phyloP scores from a whole-genome alignment of 2,113 vertebrate species.

The Centropus unirufus region DNA sequence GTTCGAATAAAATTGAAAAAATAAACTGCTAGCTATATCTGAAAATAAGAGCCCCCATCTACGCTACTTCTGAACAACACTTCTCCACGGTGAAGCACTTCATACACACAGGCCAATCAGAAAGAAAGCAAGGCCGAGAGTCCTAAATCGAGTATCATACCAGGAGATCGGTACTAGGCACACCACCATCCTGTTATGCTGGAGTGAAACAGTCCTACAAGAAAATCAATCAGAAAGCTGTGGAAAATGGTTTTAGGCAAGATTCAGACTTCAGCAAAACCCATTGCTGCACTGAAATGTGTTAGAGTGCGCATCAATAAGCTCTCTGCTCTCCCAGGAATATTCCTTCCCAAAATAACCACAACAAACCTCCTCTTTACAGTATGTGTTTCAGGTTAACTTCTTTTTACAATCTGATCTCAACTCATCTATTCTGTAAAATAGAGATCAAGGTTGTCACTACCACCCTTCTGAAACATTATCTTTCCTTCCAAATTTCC shows the following conservation, averaged over 20 bases:
- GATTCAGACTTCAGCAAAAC: background rate
- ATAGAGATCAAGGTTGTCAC: background rate
- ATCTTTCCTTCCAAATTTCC: background rate
- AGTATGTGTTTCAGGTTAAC: background rate
- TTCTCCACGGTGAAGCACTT: background rate
- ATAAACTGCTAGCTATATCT: background rate
- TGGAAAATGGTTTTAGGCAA: slow-evolving; percentile 64
- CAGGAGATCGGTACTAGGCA: background rate
- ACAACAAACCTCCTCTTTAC: background rate
- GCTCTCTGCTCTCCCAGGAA: background rate
- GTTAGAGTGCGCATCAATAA: background rate
- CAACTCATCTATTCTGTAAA: background rate
- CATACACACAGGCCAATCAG: background rate
- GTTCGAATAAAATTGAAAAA: background rate
- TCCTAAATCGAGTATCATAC: rapidly evolving
- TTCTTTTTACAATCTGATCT: background rate
- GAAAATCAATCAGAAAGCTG: slow-evolving; percentile 32
- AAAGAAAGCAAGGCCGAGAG: background rate
- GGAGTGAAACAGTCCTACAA: background rate
- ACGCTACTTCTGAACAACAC: background rate
- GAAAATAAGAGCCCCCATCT: background rate
- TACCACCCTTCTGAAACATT: background rate
- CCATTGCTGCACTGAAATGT: background rate
- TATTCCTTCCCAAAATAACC: background rate
- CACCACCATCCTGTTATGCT: background rate